phyloP scores from a whole-genome alignment of 1,140 invertebrate species.

The Myzus persicae region DNA sequence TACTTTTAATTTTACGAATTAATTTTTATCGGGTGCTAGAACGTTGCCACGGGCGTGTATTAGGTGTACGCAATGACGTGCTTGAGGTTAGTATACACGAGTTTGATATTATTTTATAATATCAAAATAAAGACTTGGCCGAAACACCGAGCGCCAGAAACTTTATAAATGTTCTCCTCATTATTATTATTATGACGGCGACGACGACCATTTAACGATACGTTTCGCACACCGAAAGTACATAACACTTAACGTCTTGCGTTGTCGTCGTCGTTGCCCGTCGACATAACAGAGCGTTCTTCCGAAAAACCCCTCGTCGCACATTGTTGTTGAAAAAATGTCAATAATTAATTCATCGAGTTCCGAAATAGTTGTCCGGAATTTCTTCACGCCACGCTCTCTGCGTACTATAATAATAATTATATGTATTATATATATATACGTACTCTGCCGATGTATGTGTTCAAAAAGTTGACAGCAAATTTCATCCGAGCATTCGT shows the following conservation, averaged over 20 bases:
- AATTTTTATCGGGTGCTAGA: background rate
- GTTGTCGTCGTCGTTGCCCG: background rate
- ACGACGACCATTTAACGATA: background rate
- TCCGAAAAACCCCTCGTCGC: background rate
- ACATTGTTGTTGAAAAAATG: background rate
- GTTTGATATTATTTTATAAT: too few species aligned
- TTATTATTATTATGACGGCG: background rate
- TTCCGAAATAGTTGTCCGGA: background rate
- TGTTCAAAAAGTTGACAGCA: background rate
- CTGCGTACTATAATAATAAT: background rate
- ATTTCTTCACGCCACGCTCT: background rate
- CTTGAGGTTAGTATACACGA: background rate
- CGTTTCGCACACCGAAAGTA: background rate
- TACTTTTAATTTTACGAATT: background rate
- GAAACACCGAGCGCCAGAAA: background rate
- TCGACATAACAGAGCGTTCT: background rate
- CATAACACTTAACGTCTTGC: background rate
- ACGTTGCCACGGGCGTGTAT: background rate
- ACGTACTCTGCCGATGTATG: background rate
- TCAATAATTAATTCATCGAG: constrained; percentile 19
- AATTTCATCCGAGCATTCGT: background rate
- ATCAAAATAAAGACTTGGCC: background rate
- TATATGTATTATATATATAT: background rate
- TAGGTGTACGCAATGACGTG: background rate
- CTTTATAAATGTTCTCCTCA: background rate